Base-by-base conservation (phyloP, 2,888 invertebrate genomes). In the Stenotaenia linearis region DNA sequence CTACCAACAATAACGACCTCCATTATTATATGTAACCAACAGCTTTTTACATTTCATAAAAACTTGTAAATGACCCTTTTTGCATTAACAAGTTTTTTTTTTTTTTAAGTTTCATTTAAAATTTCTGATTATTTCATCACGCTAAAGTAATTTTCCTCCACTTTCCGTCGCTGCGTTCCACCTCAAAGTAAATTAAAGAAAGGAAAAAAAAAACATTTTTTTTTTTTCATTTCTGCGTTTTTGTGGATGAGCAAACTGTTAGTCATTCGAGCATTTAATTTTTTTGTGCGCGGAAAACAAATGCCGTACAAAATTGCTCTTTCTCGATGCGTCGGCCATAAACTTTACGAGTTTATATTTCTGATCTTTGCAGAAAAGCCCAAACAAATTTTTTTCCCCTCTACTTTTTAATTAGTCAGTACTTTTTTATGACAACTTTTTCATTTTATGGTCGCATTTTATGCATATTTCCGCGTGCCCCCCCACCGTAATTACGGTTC, bases 11-110 rank as follows among this genome's bases (percentile, higher is more conserved):
- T 56, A 56, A 56, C 56, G 56, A 56, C 56, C 56, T 56, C 56
- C 56, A 56, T 56, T 56, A 56, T 56, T 56, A 56, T 23, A 56
- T 56, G 56, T 56, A 56, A 56, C 56, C 56, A 56, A 56, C 56
- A 56, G 56, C 56, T 56, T 56, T 56, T 56, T 56, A 56, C 56
- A 56, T 56, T 56, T 56, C 56, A 56, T 56, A 56, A 56, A 56
- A 56, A 56, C 6, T 56, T 56, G 56, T 56, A 56, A 56, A 56
- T 21, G 56, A 56, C 56, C 21, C 56, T 56, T 56, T 56, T 56
- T 56, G 56, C 4, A 56, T 56, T 56, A 56, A 56, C 4, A 1
- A 21, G 4, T 45, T 45, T 18, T 56, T 56, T 12, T 21, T 56
- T 21, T 56, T 56, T 21, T 56, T 9, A 7, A 23, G 21, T 6